Evolutionary conservation across 2,113 vertebrate genomes (phyloP), one percentile per base, ranked within the genome.

Genomic region (Larimichthys polyactis): DNA sequence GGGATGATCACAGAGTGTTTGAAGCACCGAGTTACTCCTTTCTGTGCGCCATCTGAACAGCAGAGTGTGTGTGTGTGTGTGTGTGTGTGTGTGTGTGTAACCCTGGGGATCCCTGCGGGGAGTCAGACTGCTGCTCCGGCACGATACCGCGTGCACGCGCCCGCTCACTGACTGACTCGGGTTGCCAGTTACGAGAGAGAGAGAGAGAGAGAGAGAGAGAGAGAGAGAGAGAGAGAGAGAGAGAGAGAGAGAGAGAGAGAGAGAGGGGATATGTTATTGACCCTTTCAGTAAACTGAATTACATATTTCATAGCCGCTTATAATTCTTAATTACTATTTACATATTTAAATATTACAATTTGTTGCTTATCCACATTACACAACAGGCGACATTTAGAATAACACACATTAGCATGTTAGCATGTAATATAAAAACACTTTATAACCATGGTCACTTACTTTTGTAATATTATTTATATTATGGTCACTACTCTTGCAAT

Each of bases 11-110:
- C 77, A 58, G 78, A 46, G 57, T 81, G 70, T 83, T 72, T 63
- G 29, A 43, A 67, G 81, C 55, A 44, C 79, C 11, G 60, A 81
- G 77, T 90, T 87, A 93, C 6, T 85, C 71, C 85, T 64, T 20
- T 88, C 82, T 82, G 85, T 81, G 29, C 89, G 87, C 92, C 94
- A 94, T 94, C 72, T 80, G 62, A 72, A 69, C 85, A 72, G 82
- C 85, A 17, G 71, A 74, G 17, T 78, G 75, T 78, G 75, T 80
- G 71, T 76, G 17, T 78, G 75, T 78, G 75, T 80, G 65, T 78
- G 32, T 36, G 32, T 36, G 32, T 36, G 32, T 36, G 68, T 76
- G 17, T 77, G 75, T 78, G 75, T 80, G 68, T 78, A 82, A 90
- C 86, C 88, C 80, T 75, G 54, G 69, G 83, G 79, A 90, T 85